Evolutionary conservation across 2,113 vertebrate species (phyloP).

Genomic region (Alligator sinensis): DNA sequence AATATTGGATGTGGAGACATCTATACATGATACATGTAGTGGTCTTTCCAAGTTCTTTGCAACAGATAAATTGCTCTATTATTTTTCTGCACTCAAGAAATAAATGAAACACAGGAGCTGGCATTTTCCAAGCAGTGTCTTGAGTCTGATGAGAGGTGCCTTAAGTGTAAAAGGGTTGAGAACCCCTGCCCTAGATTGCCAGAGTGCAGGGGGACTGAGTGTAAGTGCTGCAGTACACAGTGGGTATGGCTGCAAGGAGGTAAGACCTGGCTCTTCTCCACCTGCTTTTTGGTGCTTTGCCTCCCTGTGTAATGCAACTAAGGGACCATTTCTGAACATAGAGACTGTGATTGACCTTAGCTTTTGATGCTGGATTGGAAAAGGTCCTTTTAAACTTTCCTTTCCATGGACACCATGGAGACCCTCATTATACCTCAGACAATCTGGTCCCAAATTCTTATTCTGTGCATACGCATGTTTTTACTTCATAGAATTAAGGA

Average conservation of each 20-base stretch:
- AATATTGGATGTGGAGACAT: too few relatives aligned
- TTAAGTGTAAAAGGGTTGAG: too few relatives aligned
- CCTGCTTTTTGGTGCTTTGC: neutral
- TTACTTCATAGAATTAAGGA: neutral
- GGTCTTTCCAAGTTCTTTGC: too few relatives aligned
- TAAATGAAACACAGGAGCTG: too few relatives aligned
- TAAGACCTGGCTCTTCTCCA: neutral
- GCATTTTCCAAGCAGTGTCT: too few relatives aligned
- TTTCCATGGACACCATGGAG: neutral
- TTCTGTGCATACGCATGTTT: constrained; percentile 1
- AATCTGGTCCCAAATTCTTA: neutral
- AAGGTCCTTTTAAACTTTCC: neutral
- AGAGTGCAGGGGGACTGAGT: neutral
- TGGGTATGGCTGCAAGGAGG: neutral
- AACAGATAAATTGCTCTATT: too few relatives aligned
- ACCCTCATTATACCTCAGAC: neutral
- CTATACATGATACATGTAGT: too few relatives aligned
- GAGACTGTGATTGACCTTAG: neutral
- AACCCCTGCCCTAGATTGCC: neutral
- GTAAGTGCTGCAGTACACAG: neutral
- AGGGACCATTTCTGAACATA: neutral
- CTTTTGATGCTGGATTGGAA: neutral
- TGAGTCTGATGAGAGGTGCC: too few relatives aligned
- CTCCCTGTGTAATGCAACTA: neutral
- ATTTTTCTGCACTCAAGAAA: too few relatives aligned